A percentile compares a stretch with the other conserved stretches of the same genome.
phyloP scores from a whole-genome alignment of 2,888 invertebrate genomes.

The Coenonympha glycerion region DNA sequence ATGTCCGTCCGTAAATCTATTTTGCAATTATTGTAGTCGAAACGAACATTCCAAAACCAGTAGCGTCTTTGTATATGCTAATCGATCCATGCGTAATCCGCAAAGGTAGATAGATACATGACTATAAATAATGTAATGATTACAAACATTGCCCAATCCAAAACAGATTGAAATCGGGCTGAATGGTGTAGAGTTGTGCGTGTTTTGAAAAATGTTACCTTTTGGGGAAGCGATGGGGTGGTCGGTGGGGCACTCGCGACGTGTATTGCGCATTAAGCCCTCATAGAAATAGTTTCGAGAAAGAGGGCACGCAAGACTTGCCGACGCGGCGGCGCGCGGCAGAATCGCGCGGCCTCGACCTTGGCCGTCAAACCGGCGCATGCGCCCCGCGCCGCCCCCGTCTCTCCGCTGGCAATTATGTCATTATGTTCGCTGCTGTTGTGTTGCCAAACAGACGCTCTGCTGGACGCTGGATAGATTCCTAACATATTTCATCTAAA shows the following conservation, averaged over 20 bases:
- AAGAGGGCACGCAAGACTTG: constrained; percentile 58
- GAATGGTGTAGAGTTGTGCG: not conserved
- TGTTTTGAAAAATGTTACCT: constrained; percentile 42
- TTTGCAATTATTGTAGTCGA: constrained; percentile 2
- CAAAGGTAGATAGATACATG: constrained; percentile 14
- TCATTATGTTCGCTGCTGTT: constrained; percentile 66
- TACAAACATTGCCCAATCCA: constrained; percentile 24
- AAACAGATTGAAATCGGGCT: not conserved
- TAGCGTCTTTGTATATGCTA: constrained; percentile 15
- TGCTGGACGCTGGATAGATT: constrained; percentile 45
- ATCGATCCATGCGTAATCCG: constrained; percentile 14
- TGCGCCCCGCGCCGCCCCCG: constrained; percentile 60
- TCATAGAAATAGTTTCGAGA: constrained; percentile 50
- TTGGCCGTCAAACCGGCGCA: constrained; percentile 76
- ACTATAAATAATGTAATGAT: constrained; percentile 24
- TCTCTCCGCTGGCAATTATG: constrained; percentile 66
- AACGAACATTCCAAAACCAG: constrained; percentile 8
- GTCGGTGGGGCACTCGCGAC: constrained; percentile 49
- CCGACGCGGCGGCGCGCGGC: constrained; percentile 71
- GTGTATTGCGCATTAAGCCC: constrained; percentile 53
- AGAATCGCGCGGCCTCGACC: constrained; percentile 71
- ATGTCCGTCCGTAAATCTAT: constrained; percentile 28
- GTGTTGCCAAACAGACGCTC: constrained; percentile 66
- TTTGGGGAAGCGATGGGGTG: constrained; percentile 25
- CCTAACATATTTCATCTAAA: constrained; percentile 25